Conservation (phyloP, 1,140 invertebrate species). For the Centruroides sculpturatus region DNA sequence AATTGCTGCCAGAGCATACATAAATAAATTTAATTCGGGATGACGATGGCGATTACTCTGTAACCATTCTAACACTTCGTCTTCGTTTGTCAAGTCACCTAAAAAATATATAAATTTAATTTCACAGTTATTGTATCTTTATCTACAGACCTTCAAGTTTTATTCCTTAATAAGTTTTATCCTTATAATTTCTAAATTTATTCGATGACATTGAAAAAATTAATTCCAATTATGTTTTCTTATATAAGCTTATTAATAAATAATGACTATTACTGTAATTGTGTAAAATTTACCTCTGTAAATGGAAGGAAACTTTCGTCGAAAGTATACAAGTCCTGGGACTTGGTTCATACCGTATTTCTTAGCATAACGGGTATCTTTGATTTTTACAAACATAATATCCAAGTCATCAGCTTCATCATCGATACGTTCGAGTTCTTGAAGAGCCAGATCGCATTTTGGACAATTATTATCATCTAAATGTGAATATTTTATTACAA, state of each 20-base stretch:
- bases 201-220: no score
- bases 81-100: slow-evolving; percentile 68
- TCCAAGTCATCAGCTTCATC: slow-evolving; percentile 85
- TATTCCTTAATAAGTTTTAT: no score
- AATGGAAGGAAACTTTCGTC: slow-evolving; percentile 85
- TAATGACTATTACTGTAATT: not conserved
- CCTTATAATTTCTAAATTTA: no score
- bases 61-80: slow-evolving; percentile 83
- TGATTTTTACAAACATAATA: slow-evolving; percentile 90
- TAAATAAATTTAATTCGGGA: slow-evolving; percentile 83
- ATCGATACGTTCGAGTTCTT: slow-evolving; percentile 80
- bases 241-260: no score
- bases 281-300: slow-evolving; percentile 55
- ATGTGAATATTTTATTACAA: no score
- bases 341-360: slow-evolving; percentile 91
- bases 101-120: not conserved
- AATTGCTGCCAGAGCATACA: slow-evolving; percentile 79
- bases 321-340: slow-evolving; percentile 81
- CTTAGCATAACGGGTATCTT: slow-evolving; percentile 72
- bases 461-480: slow-evolving; percentile 47
- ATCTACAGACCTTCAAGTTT: no score
- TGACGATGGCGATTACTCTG: slow-evolving; percentile 83
- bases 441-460: slow-evolving; percentile 60
- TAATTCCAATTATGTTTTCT: no score
- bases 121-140: no score